Base-by-base conservation (phyloP, 1,140 invertebrate species). In the Ptiloglossa arizonensis region DNA sequence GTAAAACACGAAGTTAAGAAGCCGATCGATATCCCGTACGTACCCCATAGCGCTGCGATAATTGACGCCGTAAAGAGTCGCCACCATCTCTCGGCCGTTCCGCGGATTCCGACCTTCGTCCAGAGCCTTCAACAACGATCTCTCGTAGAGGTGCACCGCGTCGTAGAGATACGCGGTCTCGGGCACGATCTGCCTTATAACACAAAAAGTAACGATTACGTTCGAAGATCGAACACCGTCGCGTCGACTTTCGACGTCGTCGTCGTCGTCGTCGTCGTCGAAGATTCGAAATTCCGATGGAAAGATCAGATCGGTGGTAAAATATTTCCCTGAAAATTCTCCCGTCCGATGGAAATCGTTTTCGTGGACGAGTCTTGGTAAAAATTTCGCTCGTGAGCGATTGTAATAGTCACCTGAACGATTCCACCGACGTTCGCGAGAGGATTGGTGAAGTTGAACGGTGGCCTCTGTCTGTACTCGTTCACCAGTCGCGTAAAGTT, bases 141-240 rank as follows among this genome's bases (percentile, higher is more conserved):
- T 93, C 15, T 96, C 96, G 89, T 98, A 98, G 38, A 98, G 93
- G 92, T 96, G 95, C 59, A 98, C 96, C 2, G 97, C 96, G 89
- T 98, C 97, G 89, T 98, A 98, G n/a, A 98, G 93, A 94, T 97
- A 98, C 8, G 97, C 97, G 19, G 97, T 97, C 90, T 98, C 97
- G 11, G 96, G 96, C 75, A 95, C 94, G 83, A 97, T 97, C 97
- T 97, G 89, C 44, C 91, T 91, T 87, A 86, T 84, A 89, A 89
- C 76, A 80, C 74, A 83, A 89, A 66, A 52, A 68, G 52, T 41
- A 27, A 64, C 48, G 52, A 84, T 81, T 77, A 84, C 54, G 66
- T 67, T 48, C 75, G 5, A 54, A 35, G 17, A 67, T 73, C 15
- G 60, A 54, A 24, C 11, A 9, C 15, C 11, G 3, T 6, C 11